Evolutionary conservation across 2,797 vertebrate genomes (phyloP).

Genomic region (Eulemur albifrons): DNA sequence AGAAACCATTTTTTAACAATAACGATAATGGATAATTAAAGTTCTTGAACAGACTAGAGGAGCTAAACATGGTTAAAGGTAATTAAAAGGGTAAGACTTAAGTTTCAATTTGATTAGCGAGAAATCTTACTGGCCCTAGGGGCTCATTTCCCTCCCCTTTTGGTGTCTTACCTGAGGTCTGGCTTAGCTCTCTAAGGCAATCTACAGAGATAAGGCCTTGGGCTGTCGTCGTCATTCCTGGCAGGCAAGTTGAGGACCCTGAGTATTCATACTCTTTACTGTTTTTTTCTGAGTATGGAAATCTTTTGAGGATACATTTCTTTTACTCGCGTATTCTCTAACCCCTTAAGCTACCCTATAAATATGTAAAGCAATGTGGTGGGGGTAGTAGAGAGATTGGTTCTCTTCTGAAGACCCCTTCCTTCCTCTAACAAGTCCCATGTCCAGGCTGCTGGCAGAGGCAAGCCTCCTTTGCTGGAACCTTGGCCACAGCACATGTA

Average conservation of each 20-base stretch:
- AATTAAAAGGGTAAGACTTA: background rate
- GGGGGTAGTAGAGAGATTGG: fast-evolving
- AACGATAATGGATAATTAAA: background rate
- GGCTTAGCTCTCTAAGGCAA: background rate
- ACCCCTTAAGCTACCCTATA: background rate
- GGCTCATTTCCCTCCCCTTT: background rate
- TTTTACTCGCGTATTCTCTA: background rate
- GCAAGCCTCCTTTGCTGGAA: background rate
- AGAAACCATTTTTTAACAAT: background rate
- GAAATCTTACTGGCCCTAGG: background rate
- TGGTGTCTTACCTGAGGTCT: background rate
- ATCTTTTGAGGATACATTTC: background rate
- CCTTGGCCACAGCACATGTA: background rate
- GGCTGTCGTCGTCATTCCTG: background rate
- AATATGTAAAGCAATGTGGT: background rate
- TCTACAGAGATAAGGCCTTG: background rate
- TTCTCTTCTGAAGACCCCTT: background rate
- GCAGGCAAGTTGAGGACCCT: background rate
- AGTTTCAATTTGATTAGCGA: background rate
- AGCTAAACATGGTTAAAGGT: background rate
- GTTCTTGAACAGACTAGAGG: background rate
- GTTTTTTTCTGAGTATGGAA: background rate
- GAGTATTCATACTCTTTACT: background rate
- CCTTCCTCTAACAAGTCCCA: fast-evolving
- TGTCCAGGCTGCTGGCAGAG: background rate